A percentile compares a stretch with the other conserved stretches of the same genome.
Evolutionary conservation across 2,797 vertebrate genomes (phyloP).

Genomic region (Xiphophorus birchmanni): DNA sequence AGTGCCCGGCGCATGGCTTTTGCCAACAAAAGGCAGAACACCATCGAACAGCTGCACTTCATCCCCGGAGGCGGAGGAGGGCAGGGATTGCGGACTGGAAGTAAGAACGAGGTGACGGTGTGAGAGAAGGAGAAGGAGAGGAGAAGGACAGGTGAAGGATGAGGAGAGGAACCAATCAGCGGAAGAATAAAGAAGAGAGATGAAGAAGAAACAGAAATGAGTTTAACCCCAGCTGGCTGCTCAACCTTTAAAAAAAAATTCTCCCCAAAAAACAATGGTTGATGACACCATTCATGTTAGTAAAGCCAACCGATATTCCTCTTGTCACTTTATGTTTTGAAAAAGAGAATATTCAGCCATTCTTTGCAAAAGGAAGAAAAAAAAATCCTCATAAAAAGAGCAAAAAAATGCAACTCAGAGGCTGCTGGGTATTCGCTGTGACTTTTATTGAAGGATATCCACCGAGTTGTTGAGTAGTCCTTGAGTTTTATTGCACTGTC

Average conservation of each 20-base stretch:
- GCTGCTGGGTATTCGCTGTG: conserved; percentile 51
- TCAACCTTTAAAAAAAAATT: conserved; percentile 14
- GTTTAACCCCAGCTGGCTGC: conserved; percentile 38
- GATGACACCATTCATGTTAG: conserved; percentile 47
- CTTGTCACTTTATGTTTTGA: conserved; percentile 51
- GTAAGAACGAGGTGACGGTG: conserved; percentile 93
- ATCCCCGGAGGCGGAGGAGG: conserved; percentile 87
- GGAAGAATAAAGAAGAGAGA: conserved; percentile 8
- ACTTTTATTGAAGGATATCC: conserved; percentile 65
- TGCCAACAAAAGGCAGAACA: conserved; percentile 88
- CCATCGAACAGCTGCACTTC: conserved; percentile 92
- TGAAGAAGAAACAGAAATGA: conserved; percentile 24
- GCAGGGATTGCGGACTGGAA: conserved; percentile 87
- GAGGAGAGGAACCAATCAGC: conserved; percentile 16
- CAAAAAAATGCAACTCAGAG: conserved; percentile 47
- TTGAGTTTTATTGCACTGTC: conserved; percentile 59
- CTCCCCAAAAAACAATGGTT: conserved; percentile 12
- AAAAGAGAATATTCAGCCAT: conserved; percentile 72
- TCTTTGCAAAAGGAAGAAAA: conserved; percentile 60
- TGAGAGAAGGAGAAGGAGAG: conserved; percentile 59
- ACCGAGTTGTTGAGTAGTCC: conserved; percentile 44
- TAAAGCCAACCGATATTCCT: conserved; percentile 46
- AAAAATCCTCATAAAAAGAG: conserved; percentile 49
- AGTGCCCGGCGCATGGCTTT: conserved; percentile 85
- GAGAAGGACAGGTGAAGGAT: conserved; percentile 19